These are phyloP conservation scores for Scaptomyza parva DNA, from an alignment of 2,888 invertebrate genomes.

Conservation along the genomic window DNA sequence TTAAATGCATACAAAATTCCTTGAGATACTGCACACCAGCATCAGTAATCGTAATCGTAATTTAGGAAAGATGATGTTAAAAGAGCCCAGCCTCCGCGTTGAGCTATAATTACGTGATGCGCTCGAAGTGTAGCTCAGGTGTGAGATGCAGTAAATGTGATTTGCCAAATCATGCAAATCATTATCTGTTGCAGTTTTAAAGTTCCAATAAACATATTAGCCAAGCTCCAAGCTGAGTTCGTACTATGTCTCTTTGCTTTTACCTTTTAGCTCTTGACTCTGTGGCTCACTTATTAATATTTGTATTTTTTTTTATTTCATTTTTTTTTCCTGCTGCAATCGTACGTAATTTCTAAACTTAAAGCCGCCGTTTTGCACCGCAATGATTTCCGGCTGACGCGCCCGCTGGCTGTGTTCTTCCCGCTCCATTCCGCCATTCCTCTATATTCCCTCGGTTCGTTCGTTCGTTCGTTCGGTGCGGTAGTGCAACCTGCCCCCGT, in stretches of 20 bases:
- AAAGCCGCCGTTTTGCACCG: constrained; percentile 62
- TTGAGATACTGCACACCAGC: not conserved
- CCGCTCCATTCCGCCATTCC: not conserved
- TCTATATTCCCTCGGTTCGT: not conserved
- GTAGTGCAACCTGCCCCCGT: constrained; percentile 4
- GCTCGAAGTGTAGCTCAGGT: constrained; percentile 52
- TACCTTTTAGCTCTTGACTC: constrained; percentile 16
- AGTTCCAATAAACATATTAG: constrained; percentile 73
- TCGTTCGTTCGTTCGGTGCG: too few relatives aligned
- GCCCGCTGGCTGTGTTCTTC: constrained; percentile 48
- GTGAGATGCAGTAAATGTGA: constrained; percentile 59
- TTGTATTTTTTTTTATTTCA: constrained; percentile 47
- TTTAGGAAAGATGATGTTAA: constrained; percentile 68
- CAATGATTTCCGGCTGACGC: constrained; percentile 77
- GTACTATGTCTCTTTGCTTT: not conserved
- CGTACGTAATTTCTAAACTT: constrained; percentile 78
- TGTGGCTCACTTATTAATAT: constrained; percentile 60
- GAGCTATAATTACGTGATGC: constrained; percentile 59
- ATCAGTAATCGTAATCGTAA: constrained; percentile 51
- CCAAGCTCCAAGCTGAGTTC: constrained; percentile 38
- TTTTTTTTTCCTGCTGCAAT: constrained; percentile 41
- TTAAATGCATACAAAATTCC: constrained; percentile 80
- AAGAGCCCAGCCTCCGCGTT: constrained; percentile 36
- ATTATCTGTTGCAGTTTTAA: constrained; percentile 61
- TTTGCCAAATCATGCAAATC: constrained; percentile 76